These are phyloP conservation scores for Tyrophagus putrescentiae DNA, from an alignment of 1,140 invertebrate species.

Conservation along the genomic window DNA sequence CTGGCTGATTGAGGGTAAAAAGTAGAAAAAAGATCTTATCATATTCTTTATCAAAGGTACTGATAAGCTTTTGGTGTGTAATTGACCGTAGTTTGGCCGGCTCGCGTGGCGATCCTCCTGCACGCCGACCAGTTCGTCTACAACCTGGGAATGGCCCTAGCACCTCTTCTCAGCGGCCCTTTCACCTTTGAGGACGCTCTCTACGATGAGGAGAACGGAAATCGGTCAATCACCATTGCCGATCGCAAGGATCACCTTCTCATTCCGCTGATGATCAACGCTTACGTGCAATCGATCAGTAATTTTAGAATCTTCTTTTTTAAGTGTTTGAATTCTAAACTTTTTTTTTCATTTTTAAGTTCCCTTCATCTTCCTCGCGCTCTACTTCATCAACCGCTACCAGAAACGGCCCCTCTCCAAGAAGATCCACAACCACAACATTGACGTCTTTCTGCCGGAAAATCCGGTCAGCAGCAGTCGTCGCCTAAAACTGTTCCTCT, in stretches of 20 bases:
- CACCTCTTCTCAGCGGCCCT: not conserved
- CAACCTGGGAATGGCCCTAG: not conserved
- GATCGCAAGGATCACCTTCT: not conserved
- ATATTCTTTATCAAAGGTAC: too few species aligned
- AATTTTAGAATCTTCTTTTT: not conserved
- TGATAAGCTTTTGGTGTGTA: too few species aligned
- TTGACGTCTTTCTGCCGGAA: not conserved
- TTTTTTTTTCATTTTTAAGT: slow-evolving; percentile 4
- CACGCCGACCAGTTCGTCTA: not conserved
- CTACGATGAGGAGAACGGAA: not conserved
- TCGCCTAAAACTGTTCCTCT: not conserved
- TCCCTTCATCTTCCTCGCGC: not conserved
- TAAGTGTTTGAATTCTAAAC: not conserved
- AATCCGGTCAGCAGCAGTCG: not conserved
- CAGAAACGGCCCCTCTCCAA: not conserved
- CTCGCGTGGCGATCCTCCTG: not conserved
- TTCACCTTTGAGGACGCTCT: not conserved
- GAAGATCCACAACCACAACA: not conserved
- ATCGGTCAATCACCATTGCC: not conserved
- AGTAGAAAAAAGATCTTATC: too few species aligned
- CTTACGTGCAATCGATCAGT: slow-evolving; percentile 7
- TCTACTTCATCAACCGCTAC: not conserved
- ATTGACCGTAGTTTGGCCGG: not conserved
- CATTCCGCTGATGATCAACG: not conserved
- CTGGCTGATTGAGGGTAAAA: not conserved